Evolutionary conservation across 2,888 invertebrate species (phyloP).

Genomic region (Cephus pygmeus): DNA sequence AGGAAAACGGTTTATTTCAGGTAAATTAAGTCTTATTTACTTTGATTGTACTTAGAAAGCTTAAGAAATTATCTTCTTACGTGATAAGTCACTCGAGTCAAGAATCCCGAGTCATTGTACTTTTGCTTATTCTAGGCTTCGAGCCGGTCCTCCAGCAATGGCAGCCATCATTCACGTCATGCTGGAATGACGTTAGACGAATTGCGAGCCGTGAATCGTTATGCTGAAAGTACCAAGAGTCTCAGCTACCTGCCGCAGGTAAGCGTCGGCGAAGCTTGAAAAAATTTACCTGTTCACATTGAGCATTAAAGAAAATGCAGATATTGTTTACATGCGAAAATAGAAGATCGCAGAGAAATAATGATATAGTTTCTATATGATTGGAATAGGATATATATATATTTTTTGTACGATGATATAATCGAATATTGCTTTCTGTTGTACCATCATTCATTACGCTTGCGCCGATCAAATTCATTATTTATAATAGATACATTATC

Average conservation of each 20-base stretch:
- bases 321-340: background rate
- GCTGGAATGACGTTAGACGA: constrained; percentile 85
- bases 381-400: background rate
- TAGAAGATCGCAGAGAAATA: background rate
- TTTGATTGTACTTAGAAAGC: background rate
- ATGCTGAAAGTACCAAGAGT: constrained; percentile 92
- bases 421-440: background rate
- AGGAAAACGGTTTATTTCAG: constrained; percentile 83
- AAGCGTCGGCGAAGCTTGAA: constrained; percentile 64
- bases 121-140: constrained; percentile 42
- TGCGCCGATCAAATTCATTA: constrained; percentile 7
- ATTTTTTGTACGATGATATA: background rate
- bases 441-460: background rate
- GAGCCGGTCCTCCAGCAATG: constrained; percentile 78
- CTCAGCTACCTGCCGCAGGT: constrained; percentile 93
- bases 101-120: too few species aligned
- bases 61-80: background rate
- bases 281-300: background rate
- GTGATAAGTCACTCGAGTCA: too few species aligned
- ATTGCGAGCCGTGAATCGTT: constrained; percentile 86
- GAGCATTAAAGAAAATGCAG: too few species aligned
- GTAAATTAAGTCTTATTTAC: constrained; percentile 55
- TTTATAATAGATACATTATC: constrained; percentile 14
- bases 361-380: background rate
- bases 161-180: constrained; percentile 77